Percentiles rank a stretch among this genome's conserved stretches.
These are phyloP conservation scores for Cettia cetti DNA, from an alignment of 2,113 vertebrate genomes.

Conservation along the genomic window DNA sequence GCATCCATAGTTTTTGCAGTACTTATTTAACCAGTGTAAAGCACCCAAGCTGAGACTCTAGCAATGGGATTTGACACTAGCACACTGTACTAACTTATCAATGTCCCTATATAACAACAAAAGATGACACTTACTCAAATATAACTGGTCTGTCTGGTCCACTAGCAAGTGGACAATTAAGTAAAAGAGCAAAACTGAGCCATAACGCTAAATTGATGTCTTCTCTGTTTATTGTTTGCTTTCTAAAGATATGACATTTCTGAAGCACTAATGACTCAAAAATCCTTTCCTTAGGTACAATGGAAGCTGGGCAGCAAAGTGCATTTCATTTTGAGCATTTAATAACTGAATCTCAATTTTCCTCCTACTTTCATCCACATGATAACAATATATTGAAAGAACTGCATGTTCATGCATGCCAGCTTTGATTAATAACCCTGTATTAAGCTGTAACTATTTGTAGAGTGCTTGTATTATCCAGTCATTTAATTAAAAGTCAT, in stretches of 20 bases:
- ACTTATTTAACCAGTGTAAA: neutral
- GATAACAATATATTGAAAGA: constrained; percentile 29
- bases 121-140: neutral
- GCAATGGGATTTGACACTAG: neutral
- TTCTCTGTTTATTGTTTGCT: neutral
- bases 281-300: neutral
- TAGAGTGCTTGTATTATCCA: neutral
- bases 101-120: neutral
- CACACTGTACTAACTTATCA: neutral
- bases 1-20: neutral
- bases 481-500: constrained; percentile 33
- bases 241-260: constrained; percentile 6
- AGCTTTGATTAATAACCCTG: constrained; percentile 16
- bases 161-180: neutral
- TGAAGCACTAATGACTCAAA: neutral
- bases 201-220: neutral
- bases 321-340: neutral
- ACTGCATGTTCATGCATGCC: neutral
- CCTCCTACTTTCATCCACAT: neutral
- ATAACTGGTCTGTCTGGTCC: neutral
- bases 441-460: constrained; percentile 34
- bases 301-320: neutral
- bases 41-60: neutral
- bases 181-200: neutral
- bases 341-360: constrained; percentile 11